Evolutionary conservation across 2,888 invertebrate genomes (phyloP).

Genomic region (Papilio elwesi): DNA sequence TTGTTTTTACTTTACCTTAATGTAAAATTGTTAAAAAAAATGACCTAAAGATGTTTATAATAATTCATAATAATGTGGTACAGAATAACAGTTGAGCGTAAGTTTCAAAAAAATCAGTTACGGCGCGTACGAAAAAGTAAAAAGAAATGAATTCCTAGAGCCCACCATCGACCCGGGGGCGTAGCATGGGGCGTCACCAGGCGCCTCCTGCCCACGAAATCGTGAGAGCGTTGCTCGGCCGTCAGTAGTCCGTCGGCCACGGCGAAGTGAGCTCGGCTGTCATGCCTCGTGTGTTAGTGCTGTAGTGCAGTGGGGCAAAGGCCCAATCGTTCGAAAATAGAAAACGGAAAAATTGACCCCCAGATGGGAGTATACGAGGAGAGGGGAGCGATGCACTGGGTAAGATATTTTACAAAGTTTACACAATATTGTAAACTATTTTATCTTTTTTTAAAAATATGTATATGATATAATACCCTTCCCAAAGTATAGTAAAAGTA

Average conservation of each 20-base stretch:
- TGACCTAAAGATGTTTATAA: constrained; percentile 36
- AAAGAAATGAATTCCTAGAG: constrained; percentile 53
- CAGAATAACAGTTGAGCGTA: constrained; percentile 20
- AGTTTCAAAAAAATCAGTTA: constrained; percentile 60
- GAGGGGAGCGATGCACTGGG: constrained; percentile 96
- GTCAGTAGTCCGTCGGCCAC: constrained; percentile 77
- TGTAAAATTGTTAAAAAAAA: constrained; percentile 46
- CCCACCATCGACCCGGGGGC: constrained; percentile 51
- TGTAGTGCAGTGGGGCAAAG: constrained; percentile 78
- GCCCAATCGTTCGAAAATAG: constrained; percentile 81
- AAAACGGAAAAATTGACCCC: constrained; percentile 84
- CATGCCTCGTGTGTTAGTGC: constrained; percentile 73
- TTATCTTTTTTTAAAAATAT: constrained; percentile 9
- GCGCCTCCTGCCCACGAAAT: constrained; percentile 58
- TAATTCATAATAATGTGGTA: constrained; percentile 46
- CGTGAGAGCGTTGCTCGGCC: constrained; percentile 50
- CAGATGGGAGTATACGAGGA: constrained; percentile 97
- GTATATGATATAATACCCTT: no score
- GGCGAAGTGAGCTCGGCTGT: constrained; percentile 66
- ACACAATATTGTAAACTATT: background rate
- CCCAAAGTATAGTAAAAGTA: background rate
- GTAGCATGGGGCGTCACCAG: constrained; percentile 50
- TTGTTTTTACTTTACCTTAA: background rate
- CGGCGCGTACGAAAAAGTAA: constrained; percentile 54
- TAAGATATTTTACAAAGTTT: constrained; percentile 73